These are phyloP conservation scores for Cydia fagiglandana DNA, from an alignment of 1,140 invertebrate genomes.

Conservation along the genomic window DNA sequence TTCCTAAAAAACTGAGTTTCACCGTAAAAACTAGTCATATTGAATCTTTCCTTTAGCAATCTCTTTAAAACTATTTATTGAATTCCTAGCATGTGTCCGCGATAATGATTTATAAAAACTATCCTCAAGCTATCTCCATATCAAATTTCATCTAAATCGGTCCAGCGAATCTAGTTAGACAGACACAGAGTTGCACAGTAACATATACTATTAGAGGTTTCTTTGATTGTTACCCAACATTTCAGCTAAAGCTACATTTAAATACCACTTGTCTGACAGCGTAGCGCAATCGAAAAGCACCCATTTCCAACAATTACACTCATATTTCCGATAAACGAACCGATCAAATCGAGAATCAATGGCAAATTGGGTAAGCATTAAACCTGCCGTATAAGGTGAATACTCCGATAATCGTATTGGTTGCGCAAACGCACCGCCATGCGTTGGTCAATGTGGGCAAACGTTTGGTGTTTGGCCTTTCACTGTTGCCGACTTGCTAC, in stretches of 20 bases:
- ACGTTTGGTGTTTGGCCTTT: conserved; percentile 35
- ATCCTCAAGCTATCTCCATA: no score
- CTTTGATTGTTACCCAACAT: no score
- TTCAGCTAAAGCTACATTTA: no score
- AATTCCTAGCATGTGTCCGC: no score
- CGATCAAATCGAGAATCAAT: conserved; percentile 12
- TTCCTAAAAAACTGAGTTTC: not conserved
- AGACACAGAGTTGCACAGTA: no score
- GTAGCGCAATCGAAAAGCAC: not conserved
- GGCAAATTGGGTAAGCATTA: not conserved
- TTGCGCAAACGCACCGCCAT: not conserved
- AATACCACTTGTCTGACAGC: no score
- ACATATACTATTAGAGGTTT: no score
- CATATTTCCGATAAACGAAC: conserved; percentile 6
- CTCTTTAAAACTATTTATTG: not conserved
- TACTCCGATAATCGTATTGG: conserved; percentile 3
- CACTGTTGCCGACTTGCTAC: conserved; percentile 8
- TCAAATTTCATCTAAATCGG: no score
- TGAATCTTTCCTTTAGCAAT: not conserved
- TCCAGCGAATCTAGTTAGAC: no score
- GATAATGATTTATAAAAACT: no score
- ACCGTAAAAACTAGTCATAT: not conserved
- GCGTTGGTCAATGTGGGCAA: conserved; percentile 31
- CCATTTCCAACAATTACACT: not conserved
- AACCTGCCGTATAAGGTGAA: conserved; percentile 25